A percentile compares a stretch with the other conserved stretches of the same genome.
These are phyloP conservation scores for Virgularia gustaviana DNA, from an alignment of 92 coral and sea anemone genomes.

Conservation along the genomic window DNA sequence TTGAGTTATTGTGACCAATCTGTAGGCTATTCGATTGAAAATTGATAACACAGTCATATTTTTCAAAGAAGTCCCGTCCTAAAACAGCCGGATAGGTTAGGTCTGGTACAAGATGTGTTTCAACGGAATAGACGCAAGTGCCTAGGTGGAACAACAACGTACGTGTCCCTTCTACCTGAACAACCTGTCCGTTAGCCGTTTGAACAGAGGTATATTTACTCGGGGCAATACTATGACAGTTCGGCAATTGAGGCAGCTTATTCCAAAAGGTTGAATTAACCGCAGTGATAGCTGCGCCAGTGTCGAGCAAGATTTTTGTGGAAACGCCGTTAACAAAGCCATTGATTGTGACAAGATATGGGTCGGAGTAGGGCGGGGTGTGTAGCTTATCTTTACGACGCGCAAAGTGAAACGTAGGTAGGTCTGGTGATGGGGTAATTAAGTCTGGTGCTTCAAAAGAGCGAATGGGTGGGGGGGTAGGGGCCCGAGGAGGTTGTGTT, in stretches of 20 bases:
- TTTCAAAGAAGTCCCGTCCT: constrained; percentile 61
- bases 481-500: too few relatives aligned
- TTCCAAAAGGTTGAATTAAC: neutral
- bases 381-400: too few relatives aligned
- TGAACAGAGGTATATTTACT: neutral
- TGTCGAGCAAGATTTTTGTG: neutral
- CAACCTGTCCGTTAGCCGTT: neutral
- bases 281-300: constrained; percentile 1
- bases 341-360: neutral
- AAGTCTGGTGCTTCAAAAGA: too few relatives aligned
- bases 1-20: neutral
- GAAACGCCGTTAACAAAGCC: neutral
- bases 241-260: neutral
- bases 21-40: neutral
- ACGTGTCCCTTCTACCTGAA: neutral
- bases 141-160: constrained; percentile 37
- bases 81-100: constrained; percentile 54
- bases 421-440: too few relatives aligned
- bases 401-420: too few relatives aligned
- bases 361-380: too few relatives aligned
- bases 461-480: too few relatives aligned
- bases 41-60: constrained; percentile 45
- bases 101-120: constrained; percentile 27
- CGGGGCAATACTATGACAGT: too few relatives aligned
- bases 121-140: constrained; percentile 30